Evolutionary conservation across 2,113 vertebrate species (phyloP).

Genomic region (Odocoileus virginianus): DNA sequence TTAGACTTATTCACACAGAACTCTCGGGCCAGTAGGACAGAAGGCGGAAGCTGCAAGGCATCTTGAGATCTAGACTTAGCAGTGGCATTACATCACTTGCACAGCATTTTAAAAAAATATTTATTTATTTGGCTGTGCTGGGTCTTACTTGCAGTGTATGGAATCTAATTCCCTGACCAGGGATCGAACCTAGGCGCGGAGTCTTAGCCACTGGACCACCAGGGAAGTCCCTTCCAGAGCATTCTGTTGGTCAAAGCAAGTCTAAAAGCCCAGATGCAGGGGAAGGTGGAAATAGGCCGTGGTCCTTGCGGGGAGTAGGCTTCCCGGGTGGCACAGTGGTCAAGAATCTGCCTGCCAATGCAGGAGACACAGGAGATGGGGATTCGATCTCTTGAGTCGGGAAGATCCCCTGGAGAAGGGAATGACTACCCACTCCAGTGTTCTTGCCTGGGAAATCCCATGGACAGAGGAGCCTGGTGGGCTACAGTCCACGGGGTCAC

Average conservation of each 20-base stretch:
- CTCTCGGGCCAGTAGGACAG: neutral
- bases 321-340: neutral
- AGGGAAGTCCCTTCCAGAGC: neutral
- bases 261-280: neutral
- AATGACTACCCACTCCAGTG: neutral
- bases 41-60: neutral
- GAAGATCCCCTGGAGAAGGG: neutral
- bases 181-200: fast-evolving
- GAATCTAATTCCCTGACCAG: neutral
- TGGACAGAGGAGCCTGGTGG: neutral
- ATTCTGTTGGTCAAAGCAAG: neutral
- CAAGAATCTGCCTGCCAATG: neutral
- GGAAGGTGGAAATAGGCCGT: neutral
- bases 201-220: neutral
- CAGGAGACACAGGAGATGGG: neutral
- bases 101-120: neutral
- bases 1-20: neutral
- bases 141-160: neutral
- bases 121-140: neutral
- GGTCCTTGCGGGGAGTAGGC: neutral
- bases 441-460: neutral
- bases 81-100: neutral
- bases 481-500: neutral
- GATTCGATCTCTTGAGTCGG: neutral
- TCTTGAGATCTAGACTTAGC: neutral